Base-by-base conservation (phyloP, 2,113 vertebrate species). In the Hypomesus transpacificus region DNA sequence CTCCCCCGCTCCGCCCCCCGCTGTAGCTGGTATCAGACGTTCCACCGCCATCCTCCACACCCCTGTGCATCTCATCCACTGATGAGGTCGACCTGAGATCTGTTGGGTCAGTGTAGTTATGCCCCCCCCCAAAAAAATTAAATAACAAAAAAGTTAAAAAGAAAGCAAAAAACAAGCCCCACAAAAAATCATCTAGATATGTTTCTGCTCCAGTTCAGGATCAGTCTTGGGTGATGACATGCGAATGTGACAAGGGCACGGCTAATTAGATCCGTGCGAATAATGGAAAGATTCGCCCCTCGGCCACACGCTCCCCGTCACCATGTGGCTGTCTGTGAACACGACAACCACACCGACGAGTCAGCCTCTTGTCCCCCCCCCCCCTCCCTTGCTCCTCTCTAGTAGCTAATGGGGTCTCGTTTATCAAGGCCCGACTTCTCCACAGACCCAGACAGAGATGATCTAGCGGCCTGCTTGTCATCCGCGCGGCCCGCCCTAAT, bases 391-490 rank as follows among this genome's bases (percentile, higher is more conserved):
- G 39, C 14, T 21, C 53, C 57, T 39, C 0, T 2, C 53, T 70
- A 34, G 31, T 58, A 51, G 69, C 53, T 74, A 31, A 74, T 72
- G 58, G 70, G 17, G 26, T 53, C 66, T 64, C 57, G 64, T 84
- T 70, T 70, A 70, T 82, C 79, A 80, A 70, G 31, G 39, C 6
- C 63, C 2, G 59, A 52, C 65, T 76, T n/a, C 58, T 4, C 6
- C 18, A 61, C 31, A 66, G 64, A 77, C 68, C 80, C 63, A 81
- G 61, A 82, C 20, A 73, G 70, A 78, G 72, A 83, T 82, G 73
- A 81, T 70, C 69, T 73, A 14, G 26, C 46, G 80, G 66, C 73
- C 75, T 75, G 69, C 83, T 87, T 77, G 75, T 85, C 81, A 81
- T 79, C 74, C 69, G 75, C 77, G n/a, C 18, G 60, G 63, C 73